These are phyloP conservation scores for Hippolais icterina DNA, from an alignment of 2,113 vertebrate species.

Conservation along the genomic window DNA sequence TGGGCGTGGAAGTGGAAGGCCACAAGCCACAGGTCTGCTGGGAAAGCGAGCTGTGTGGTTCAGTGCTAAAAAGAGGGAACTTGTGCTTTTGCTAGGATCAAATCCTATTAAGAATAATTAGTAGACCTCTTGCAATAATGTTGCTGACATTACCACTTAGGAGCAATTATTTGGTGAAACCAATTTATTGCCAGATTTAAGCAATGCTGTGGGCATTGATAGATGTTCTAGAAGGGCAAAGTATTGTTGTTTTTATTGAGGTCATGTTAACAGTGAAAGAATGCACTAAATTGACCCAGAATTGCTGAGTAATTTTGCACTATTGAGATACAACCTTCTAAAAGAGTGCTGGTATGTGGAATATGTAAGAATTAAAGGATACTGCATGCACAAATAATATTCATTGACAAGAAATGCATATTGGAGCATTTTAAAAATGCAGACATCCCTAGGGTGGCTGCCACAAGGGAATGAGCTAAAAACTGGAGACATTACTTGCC, in stretches of 20 bases:
- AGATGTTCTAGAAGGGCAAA: background rate
- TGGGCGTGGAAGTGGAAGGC: background rate
- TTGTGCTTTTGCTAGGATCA: background rate
- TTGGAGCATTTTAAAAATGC: background rate
- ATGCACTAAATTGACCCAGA: background rate
- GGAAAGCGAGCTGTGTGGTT: background rate
- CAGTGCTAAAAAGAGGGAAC: background rate
- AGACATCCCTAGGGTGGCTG: background rate
- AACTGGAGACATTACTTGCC: background rate
- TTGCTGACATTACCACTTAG: background rate
- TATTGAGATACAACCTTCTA: background rate
- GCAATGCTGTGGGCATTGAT: background rate
- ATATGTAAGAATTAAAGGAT: background rate
- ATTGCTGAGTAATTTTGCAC: background rate
- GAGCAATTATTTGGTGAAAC: background rate
- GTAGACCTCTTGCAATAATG: background rate
- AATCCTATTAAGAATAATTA: background rate
- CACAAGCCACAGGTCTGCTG: accelerated
- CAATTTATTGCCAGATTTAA: background rate
- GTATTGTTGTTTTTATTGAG: background rate
- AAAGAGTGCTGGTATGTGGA: background rate
- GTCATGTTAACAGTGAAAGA: background rate
- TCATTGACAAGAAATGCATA: background rate
- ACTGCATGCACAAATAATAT: background rate
- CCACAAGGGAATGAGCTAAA: background rate